These are phyloP conservation scores for Microplitis manilae DNA, from an alignment of 2,888 invertebrate genomes.

Conservation along the genomic window DNA sequence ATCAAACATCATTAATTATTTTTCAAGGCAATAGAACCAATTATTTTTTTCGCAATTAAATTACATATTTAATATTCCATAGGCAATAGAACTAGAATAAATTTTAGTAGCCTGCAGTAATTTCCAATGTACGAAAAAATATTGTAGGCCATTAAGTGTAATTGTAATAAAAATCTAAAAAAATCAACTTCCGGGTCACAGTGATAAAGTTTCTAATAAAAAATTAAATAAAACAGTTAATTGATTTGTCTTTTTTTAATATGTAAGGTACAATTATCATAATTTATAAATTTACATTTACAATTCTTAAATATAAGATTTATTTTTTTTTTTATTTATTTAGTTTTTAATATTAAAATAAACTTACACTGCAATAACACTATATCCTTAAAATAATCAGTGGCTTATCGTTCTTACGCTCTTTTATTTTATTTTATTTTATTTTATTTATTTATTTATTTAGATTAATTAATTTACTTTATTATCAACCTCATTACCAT, in stretches of 20 bases:
- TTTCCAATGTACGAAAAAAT: not conserved
- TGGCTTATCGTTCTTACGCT: slow-evolving; percentile 54
- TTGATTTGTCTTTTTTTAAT: slow-evolving; percentile 47
- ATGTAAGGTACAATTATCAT: slow-evolving; percentile 66
- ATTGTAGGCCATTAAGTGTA: not conserved
- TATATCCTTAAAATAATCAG: slow-evolving; percentile 59
- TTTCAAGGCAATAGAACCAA: no score
- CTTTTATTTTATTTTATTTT: slow-evolving; percentile 44
- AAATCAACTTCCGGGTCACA: not conserved
- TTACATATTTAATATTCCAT: no score
- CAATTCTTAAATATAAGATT: slow-evolving; percentile 66
- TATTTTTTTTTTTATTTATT: slow-evolving; percentile 52
- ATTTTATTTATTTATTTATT: not conserved
- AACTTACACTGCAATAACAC: slow-evolving; percentile 65
- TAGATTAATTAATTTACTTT: slow-evolving; percentile 32
- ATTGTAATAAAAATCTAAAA: not conserved
- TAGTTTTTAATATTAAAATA: slow-evolving; percentile 66
- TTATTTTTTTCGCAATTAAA: no score
- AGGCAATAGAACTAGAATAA: no score
- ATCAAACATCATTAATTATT: no score
- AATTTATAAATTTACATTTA: slow-evolving; percentile 71
- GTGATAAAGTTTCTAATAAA: not conserved
- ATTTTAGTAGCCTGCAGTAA: no score
- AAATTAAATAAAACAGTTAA: slow-evolving; percentile 9
- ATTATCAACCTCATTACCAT: slow-evolving; percentile 38